Evolutionary conservation across 2,113 vertebrate species (phyloP).

Genomic region (Sturnira hondurensis): DNA sequence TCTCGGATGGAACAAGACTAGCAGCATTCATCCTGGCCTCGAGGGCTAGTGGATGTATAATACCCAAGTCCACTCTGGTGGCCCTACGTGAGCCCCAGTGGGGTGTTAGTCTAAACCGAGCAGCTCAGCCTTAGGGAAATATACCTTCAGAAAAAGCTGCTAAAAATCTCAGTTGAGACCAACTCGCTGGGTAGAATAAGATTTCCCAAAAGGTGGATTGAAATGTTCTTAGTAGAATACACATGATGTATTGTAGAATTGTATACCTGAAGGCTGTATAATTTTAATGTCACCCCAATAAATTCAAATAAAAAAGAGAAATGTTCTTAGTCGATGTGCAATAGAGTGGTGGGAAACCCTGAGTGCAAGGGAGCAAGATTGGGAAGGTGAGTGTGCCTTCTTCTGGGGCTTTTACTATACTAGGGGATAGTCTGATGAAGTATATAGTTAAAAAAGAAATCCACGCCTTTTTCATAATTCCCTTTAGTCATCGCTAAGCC

Average conservation of each 20-base stretch:
- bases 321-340: neutral
- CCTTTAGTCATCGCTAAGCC: neutral
- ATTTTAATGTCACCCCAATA: no score
- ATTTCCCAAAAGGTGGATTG: neutral
- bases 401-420: neutral
- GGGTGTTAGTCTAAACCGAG: neutral
- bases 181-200: neutral
- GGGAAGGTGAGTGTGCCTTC: neutral
- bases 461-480: neutral
- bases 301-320: no score
- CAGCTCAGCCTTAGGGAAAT: neutral
- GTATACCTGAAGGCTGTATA: no score
- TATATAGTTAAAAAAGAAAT: neutral
- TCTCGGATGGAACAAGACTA: neutral
- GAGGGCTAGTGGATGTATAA: accelerated
- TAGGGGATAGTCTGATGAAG: neutral
- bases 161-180: neutral
- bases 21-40: accelerated
- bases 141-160: neutral
- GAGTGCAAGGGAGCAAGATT: neutral
- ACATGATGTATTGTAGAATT: no score
- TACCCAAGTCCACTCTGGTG: neutral
- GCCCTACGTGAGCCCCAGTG: neutral
- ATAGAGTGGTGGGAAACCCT: neutral
- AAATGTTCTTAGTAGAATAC: neutral